Evolutionary conservation across 1,140 invertebrate genomes (phyloP).

Genomic region (Diabrotica virgifera): DNA sequence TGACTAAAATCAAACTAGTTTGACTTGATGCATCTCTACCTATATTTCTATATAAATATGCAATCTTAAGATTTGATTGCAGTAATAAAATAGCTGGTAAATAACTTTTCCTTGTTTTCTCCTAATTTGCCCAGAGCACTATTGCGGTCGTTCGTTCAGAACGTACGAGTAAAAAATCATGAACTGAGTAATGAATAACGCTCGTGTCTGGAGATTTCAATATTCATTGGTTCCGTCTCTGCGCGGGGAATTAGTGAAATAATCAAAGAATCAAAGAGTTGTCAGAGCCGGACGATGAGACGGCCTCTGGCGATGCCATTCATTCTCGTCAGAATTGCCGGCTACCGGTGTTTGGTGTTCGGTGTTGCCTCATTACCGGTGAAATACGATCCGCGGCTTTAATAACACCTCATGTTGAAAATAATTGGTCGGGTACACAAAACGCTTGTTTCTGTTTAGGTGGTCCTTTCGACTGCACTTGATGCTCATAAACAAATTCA

Average conservation of each 20-base stretch:
- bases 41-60: too few relatives aligned
- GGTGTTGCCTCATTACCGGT: slow-evolving; percentile 41
- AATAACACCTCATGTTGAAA: slow-evolving; percentile 43
- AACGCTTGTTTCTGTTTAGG: slow-evolving; percentile 41
- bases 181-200: too few relatives aligned
- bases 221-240: background rate
- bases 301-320: slow-evolving; percentile 24
- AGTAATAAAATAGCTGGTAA: too few relatives aligned
- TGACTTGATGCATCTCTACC: too few relatives aligned
- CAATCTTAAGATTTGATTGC: too few relatives aligned
- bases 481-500: slow-evolving; percentile 27
- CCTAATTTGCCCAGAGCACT: too few relatives aligned
- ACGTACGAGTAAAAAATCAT: too few relatives aligned
- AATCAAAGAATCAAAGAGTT: background rate
- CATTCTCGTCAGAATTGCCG: slow-evolving; percentile 33
- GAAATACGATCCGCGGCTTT: slow-evolving; percentile 41
- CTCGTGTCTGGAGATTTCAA: too few relatives aligned
- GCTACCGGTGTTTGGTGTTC: slow-evolving; percentile 26
- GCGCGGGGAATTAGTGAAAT: background rate
- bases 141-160: too few relatives aligned
- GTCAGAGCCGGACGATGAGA: background rate
- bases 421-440: slow-evolving; percentile 42
- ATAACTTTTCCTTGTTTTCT: too few relatives aligned
- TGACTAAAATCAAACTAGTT: too few relatives aligned
- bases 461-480: slow-evolving; percentile 25